Evolutionary conservation across 2,113 vertebrate genomes (phyloP).

Genomic region (Megalops atlanticus): DNA sequence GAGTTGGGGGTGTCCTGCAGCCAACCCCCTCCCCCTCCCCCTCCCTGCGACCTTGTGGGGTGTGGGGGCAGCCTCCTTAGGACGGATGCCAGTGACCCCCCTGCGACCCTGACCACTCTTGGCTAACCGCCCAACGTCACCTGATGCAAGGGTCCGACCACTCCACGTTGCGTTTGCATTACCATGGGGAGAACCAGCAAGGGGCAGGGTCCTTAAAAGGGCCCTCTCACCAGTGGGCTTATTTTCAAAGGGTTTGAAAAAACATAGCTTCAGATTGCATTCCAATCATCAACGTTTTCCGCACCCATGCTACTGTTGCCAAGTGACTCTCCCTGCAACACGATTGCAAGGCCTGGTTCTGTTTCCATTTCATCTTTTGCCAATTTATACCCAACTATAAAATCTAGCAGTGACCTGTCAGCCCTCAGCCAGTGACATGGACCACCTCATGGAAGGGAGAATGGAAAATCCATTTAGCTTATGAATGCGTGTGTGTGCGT

Average conservation of each 20-base stretch:
- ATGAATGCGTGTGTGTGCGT: no score
- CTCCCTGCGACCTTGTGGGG: constrained; percentile 35
- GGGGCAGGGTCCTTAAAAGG: not conserved
- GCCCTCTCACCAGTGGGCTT: not conserved
- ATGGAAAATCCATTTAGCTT: no score
- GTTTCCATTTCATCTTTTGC: not conserved
- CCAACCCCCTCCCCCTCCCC: constrained; percentile 23
- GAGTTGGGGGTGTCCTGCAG: not conserved
- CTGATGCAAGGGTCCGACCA: constrained; percentile 9
- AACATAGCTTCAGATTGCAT: constrained; percentile 5
- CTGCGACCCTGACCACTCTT: constrained; percentile 59
- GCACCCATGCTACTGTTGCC: not conserved
- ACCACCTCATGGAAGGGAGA: not conserved
- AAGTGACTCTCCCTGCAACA: not conserved
- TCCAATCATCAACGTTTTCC: constrained; percentile 2
- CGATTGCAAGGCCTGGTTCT: not conserved
- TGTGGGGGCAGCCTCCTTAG: constrained; percentile 29
- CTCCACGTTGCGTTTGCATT: not conserved
- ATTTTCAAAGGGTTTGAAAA: not conserved
- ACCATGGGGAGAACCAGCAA: not conserved
- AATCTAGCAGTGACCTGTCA: no score
- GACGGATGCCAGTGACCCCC: constrained; percentile 59
- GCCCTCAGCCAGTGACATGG: not conserved
- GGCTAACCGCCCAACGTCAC: constrained; percentile 57
- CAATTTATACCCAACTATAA: not conserved